A percentile compares a stretch with the other conserved stretches of the same genome.
Evolutionary conservation across 2,888 invertebrate species (phyloP).

Genomic region (Apamea sordens): DNA sequence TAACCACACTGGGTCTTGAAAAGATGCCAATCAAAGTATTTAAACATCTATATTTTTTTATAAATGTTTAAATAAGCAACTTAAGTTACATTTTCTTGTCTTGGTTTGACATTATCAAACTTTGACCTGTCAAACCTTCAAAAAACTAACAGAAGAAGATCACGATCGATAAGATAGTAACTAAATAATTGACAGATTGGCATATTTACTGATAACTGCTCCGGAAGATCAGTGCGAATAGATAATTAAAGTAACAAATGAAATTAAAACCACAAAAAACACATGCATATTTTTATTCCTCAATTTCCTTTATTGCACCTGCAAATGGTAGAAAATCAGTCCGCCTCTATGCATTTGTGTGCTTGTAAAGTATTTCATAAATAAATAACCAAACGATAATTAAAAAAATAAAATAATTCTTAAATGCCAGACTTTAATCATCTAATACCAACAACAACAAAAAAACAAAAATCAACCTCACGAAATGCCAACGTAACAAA

Average conservation of each 20-base stretch:
- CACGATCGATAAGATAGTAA: constrained; percentile 21
- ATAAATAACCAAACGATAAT: background rate
- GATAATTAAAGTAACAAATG: background rate
- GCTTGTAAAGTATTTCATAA: background rate
- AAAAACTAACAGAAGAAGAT: constrained; percentile 24
- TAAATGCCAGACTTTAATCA: constrained; percentile 15
- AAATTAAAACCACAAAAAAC: background rate
- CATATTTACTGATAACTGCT: constrained; percentile 30
- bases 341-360: background rate
- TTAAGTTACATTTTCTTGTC: constrained; percentile 9
- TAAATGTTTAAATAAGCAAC: background rate
- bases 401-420: background rate
- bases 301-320: background rate
- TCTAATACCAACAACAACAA: constrained; percentile 4
- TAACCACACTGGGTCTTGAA: background rate
- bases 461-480: background rate
- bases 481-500: constrained; percentile 34
- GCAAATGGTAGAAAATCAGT: background rate
- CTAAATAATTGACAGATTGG: constrained; percentile 28
- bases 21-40: constrained; percentile 27
- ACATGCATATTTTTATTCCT: background rate
- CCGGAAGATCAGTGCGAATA: background rate
- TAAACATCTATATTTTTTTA: background rate
- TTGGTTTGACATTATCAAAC: constrained; percentile 30
- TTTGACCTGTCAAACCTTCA: constrained; percentile 37